Evolutionary conservation across 2,797 vertebrate genomes (phyloP).

Genomic region (Enteromius afrohamiltoni): DNA sequence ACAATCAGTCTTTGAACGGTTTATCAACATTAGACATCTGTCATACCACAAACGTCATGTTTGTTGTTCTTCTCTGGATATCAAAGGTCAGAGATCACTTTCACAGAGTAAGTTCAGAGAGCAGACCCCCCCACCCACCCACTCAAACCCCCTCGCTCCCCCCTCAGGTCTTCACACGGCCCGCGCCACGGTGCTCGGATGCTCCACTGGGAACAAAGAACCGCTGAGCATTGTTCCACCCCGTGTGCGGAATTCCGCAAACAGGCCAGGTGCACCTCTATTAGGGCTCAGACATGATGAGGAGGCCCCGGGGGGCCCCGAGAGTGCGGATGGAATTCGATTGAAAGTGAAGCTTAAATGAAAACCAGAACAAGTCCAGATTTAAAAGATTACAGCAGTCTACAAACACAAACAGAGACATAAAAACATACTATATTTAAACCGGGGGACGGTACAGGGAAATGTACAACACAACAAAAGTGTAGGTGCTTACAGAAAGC

Average conservation of each 20-base stretch:
- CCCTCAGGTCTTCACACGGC: slow-evolving; percentile 69
- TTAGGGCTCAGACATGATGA: slow-evolving; percentile 45
- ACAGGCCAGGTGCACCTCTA: slow-evolving; percentile 50
- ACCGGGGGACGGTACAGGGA: slow-evolving; percentile 18
- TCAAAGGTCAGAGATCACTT: slow-evolving; percentile 75
- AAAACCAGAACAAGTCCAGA: slow-evolving; percentile 40
- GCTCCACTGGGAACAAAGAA: slow-evolving; percentile 63
- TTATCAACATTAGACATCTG: slow-evolving; percentile 81
- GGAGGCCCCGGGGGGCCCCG: slow-evolving; percentile 54
- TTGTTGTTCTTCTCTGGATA: slow-evolving; percentile 78
- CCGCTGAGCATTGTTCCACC: slow-evolving; percentile 72
- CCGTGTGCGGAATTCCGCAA: slow-evolving; percentile 75
- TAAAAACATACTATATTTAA: slow-evolving; percentile 43
- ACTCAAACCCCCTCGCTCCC: slow-evolving; percentile 52
- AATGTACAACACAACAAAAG: slow-evolving; percentile 25
- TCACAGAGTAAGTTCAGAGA: slow-evolving; percentile 76
- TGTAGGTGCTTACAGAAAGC: slow-evolving; percentile 23
- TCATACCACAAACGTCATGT: slow-evolving; percentile 70
- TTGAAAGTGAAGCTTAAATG: slow-evolving; percentile 52
- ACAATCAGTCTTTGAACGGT: slow-evolving; percentile 67
- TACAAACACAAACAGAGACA: slow-evolving; percentile 48
- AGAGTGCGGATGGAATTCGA: slow-evolving; percentile 49
- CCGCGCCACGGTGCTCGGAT: slow-evolving; percentile 55
- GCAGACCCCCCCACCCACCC: slow-evolving; percentile 62
- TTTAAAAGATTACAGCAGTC: slow-evolving; percentile 39